phyloP scores from a whole-genome alignment of 2,113 vertebrate genomes.

The Sphaerodactylus townsendi region DNA sequence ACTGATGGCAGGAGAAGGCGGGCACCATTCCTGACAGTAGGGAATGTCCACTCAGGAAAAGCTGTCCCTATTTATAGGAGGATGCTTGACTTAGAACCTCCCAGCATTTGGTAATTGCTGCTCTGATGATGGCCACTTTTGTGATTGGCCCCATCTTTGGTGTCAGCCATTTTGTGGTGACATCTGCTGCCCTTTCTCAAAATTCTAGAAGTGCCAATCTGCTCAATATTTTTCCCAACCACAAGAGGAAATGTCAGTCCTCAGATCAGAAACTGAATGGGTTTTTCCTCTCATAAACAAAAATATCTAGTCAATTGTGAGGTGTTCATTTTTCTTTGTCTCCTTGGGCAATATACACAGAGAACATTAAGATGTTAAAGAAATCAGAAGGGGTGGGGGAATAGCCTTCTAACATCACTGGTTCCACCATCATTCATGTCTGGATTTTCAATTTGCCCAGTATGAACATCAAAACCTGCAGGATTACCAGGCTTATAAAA shows the following conservation, averaged over 20 bases:
- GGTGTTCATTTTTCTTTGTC: background rate
- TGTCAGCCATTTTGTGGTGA: too few species aligned
- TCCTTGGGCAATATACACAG: background rate
- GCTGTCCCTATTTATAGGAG: too few species aligned
- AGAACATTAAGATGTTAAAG: constrained; percentile 26
- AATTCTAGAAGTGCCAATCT: too few species aligned
- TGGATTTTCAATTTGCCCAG: constrained; percentile 47
- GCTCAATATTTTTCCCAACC: background rate
- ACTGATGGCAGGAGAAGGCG: too few species aligned
- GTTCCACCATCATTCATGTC: constrained; percentile 42
- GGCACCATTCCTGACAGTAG: too few species aligned
- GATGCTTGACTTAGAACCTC: too few species aligned
- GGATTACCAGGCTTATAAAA: constrained; percentile 51
- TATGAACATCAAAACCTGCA: constrained; percentile 40
- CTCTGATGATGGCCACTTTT: too few species aligned
- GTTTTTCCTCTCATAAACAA: background rate
- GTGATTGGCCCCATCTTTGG: too few species aligned
- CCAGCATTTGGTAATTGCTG: too few species aligned
- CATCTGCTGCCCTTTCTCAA: too few species aligned
- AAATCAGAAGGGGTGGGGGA: background rate
- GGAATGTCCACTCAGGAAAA: too few species aligned
- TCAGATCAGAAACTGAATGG: background rate
- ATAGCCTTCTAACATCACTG: constrained; percentile 18
- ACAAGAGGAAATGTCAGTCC: background rate
- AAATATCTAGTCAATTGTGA: too few species aligned